Conservation (phyloP, 2,888 invertebrate species). For the Drosophila merina region DNA sequence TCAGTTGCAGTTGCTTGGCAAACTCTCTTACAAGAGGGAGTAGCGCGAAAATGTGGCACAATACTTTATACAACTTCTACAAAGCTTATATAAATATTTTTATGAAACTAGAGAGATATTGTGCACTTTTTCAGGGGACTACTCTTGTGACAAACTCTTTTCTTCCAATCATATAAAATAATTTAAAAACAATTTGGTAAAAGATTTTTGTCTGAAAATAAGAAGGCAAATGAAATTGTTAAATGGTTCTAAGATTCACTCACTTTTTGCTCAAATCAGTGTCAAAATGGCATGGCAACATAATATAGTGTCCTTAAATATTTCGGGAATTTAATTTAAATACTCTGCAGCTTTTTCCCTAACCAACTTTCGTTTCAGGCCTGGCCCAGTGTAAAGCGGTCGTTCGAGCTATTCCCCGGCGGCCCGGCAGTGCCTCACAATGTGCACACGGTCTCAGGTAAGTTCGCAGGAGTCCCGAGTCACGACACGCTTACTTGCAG, state of each 20-base stretch:
- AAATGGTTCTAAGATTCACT: too few species aligned
- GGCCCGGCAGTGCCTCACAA: constrained; percentile 69
- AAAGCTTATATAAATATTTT: background rate
- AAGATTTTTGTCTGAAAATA: too few species aligned
- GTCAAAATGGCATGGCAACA: too few species aligned
- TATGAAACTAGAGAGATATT: background rate
- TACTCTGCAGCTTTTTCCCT: constrained; percentile 12
- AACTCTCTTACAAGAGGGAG: background rate
- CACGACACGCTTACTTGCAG: background rate
- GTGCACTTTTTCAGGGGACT: background rate
- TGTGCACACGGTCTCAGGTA: constrained; percentile 83
- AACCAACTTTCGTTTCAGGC: constrained; percentile 69
- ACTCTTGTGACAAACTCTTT: too few species aligned
- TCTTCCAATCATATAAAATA: too few species aligned
- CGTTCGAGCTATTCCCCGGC: constrained; percentile 80
- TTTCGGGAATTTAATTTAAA: constrained; percentile 11
- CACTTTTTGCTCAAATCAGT: too few species aligned
- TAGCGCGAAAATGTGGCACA: background rate
- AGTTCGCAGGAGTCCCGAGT: constrained; percentile 34
- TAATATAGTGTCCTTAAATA: too few species aligned
- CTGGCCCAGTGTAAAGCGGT: constrained; percentile 82
- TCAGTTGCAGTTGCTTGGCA: constrained; percentile 13
- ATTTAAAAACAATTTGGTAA: too few species aligned
- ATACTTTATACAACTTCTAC: background rate
- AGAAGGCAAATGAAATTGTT: too few species aligned